Conservation (phyloP, 2,888 invertebrate species). For the Torymus aiolomorphi region DNA sequence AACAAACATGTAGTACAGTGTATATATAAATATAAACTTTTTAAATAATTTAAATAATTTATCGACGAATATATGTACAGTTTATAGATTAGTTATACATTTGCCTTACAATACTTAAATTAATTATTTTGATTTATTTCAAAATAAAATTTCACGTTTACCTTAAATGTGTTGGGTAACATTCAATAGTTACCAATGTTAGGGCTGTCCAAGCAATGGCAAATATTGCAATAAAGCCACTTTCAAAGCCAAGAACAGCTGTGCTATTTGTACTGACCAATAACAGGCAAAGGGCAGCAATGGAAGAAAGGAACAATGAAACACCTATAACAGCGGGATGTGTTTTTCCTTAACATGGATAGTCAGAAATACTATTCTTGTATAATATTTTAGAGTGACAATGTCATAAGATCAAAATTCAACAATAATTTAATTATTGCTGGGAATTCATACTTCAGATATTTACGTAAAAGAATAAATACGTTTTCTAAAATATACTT, state of each 20-base stretch:
- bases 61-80: no score
- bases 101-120: no score
- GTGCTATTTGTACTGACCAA: conserved; percentile 72
- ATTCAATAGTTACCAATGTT: conserved; percentile 75
- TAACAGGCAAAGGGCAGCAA: conserved; percentile 74
- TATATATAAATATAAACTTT: no score
- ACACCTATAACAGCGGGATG: conserved; percentile 68
- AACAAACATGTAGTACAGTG: no score
- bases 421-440: background rate
- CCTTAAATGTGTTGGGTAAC: conserved; percentile 76
- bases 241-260: conserved; percentile 76
- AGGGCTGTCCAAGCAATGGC: conserved; percentile 76
- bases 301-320: conserved; percentile 74
- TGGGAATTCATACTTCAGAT: background rate
- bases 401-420: conserved; percentile 12
- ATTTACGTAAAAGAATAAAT: background rate
- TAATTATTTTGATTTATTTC: no score
- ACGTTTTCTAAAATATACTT: background rate
- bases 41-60: no score
- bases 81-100: no score
- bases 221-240: conserved; percentile 75
- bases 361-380: background rate
- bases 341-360: conserved; percentile 33
- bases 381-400: conserved; percentile 9
- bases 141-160: conserved; percentile 53